phyloP scores from a whole-genome alignment of 92 coral and sea anemone species.

The Meandrina meandrites region DNA sequence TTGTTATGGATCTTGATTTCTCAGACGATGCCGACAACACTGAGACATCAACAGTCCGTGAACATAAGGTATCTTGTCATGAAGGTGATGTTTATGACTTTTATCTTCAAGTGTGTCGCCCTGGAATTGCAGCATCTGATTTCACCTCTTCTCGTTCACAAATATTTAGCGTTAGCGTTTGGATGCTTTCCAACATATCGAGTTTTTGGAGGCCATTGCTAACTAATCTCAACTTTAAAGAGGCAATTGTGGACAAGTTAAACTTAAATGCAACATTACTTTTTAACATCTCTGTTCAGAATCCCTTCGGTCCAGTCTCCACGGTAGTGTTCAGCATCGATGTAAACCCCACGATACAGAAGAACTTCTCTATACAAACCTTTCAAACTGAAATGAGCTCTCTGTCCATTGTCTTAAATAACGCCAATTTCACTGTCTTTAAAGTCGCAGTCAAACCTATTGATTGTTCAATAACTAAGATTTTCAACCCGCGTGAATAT shows the following conservation, averaged over 20 bases:
- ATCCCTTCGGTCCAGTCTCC: not conserved
- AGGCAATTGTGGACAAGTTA: not conserved
- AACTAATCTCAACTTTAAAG: not conserved
- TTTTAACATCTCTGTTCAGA: not conserved
- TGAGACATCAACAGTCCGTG: not conserved
- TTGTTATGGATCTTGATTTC: not conserved
- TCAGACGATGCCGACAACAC: not conserved
- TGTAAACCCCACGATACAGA: not conserved
- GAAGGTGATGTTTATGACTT: constrained; percentile 19
- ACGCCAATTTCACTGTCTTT: constrained; percentile 19
- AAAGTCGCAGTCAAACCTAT: constrained; percentile 1
- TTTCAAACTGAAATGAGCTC: not conserved
- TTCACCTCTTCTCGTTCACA: not conserved
- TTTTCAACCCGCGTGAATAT: constrained; percentile 10
- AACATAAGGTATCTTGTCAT: not conserved
- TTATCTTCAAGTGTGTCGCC: constrained; percentile 13
- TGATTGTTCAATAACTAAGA: not conserved
- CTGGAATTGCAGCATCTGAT: not conserved
- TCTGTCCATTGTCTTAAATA: not conserved
- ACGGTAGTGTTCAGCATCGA: not conserved
- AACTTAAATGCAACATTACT: not conserved
- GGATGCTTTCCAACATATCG: not conserved
- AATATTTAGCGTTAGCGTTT: not conserved
- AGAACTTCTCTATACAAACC: not conserved
- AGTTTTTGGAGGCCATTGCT: not conserved